Percentiles rank a stretch among this genome's conserved stretches.
Conservation (phyloP, 2,113 vertebrate species). For the Aythya baeri region DNA sequence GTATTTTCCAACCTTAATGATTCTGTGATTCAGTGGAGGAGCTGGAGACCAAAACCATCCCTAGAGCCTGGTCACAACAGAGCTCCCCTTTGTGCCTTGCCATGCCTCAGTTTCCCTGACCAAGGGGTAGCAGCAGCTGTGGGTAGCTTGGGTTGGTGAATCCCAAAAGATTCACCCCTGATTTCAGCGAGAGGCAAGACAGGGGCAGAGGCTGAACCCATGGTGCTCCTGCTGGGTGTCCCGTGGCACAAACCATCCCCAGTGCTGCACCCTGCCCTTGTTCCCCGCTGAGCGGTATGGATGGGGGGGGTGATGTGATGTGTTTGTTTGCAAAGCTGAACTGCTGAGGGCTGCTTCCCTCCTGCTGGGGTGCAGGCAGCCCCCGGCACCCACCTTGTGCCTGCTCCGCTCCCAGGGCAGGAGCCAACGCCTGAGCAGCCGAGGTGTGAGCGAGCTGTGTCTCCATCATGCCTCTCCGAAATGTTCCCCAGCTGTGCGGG, state of each 20-base stretch:
- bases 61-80: not conserved
- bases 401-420: not conserved
- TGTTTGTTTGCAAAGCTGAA: not conserved
- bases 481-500: not conserved
- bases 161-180: fast-evolving
- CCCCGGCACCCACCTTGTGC: not conserved
- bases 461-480: not conserved
- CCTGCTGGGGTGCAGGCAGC: not conserved
- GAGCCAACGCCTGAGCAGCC: not conserved
- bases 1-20: no score
- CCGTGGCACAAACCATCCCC: not conserved
- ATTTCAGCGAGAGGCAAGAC: not conserved
- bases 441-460: not conserved
- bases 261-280: fast-evolving
- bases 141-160: not conserved
- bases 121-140: not conserved
- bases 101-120: not conserved
- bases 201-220: not conserved
- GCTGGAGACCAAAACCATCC: not conserved
- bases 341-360: not conserved
- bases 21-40: no score
- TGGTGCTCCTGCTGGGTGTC: not conserved
- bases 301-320: fast-evolving
- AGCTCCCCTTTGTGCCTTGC: not conserved
- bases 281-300: not conserved